Conservation (phyloP, 64 coral and sea anemone species). For the Montipora foliosa region DNA sequence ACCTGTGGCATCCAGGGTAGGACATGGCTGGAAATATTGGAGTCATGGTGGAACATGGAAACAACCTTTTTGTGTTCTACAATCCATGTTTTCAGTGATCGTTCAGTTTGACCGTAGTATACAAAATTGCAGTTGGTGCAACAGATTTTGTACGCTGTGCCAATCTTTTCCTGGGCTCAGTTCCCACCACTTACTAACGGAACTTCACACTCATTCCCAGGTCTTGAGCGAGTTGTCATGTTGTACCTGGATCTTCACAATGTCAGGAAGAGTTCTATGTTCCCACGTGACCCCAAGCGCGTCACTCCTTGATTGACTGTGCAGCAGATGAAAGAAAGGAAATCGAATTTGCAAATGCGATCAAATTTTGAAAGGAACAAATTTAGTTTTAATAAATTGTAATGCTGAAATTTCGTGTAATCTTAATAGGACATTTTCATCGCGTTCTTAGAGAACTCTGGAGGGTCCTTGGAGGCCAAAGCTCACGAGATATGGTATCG, state of each 20-base stretch:
- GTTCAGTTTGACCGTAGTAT: too few species aligned
- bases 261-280: constrained; percentile 94
- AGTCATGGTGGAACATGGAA: too few species aligned
- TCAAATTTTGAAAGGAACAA: background rate
- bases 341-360: background rate
- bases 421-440: background rate
- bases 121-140: too few species aligned
- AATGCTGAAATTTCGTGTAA: background rate
- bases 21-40: too few species aligned
- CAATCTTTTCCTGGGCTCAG: background rate
- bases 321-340: background rate
- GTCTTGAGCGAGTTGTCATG: constrained; percentile 97
- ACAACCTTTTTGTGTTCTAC: too few species aligned
- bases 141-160: too few species aligned
- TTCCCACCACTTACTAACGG: background rate
- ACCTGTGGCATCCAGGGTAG: too few species aligned
- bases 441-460: too few species aligned
- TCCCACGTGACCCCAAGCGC: constrained; percentile 98
- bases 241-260: constrained; percentile 94
- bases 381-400: background rate
- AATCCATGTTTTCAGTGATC: too few species aligned
- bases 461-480: background rate
- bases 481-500: too few species aligned
- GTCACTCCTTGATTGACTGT: constrained; percentile 81
- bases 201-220: constrained; percentile 38